phyloP scores from a whole-genome alignment of 2,113 vertebrate genomes.

The Thryonomys swinderianus region DNA sequence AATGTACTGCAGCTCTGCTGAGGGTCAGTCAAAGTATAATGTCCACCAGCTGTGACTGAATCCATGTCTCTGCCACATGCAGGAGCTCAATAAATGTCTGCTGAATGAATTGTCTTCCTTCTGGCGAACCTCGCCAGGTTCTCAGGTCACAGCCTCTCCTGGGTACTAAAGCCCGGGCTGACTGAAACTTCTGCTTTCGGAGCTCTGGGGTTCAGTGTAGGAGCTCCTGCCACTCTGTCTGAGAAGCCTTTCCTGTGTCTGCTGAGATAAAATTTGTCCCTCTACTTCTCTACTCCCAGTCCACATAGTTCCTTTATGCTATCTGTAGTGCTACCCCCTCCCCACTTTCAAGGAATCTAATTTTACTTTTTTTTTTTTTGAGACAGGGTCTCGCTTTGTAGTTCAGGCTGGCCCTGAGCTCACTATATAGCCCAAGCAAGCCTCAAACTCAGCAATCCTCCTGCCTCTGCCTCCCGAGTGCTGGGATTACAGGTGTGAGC shows the following conservation, averaged over 20 bases:
- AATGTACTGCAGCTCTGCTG: background rate
- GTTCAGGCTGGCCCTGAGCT: no score
- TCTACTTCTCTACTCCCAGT: background rate
- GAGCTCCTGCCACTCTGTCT: background rate
- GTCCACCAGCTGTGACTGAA: background rate
- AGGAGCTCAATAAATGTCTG: background rate
- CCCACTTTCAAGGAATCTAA: background rate
- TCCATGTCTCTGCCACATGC: background rate
- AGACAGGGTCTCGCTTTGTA: no score
- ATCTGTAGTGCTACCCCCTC: background rate
- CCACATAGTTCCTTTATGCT: background rate
- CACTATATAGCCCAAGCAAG: no score
- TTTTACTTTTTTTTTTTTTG: no score
- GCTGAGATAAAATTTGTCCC: background rate
- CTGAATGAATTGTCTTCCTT: background rate
- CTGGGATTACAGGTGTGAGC: no score
- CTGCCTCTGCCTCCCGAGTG: no score
- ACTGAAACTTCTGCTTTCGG: background rate
- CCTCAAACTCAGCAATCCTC: no score
- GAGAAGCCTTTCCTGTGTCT: background rate
- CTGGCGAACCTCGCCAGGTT: background rate
- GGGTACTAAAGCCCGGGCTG: background rate
- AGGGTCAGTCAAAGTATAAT: background rate
- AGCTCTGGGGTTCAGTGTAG: background rate
- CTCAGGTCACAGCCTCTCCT: background rate